Conservation (phyloP, 2,113 vertebrate species). For the Fulica atra region DNA sequence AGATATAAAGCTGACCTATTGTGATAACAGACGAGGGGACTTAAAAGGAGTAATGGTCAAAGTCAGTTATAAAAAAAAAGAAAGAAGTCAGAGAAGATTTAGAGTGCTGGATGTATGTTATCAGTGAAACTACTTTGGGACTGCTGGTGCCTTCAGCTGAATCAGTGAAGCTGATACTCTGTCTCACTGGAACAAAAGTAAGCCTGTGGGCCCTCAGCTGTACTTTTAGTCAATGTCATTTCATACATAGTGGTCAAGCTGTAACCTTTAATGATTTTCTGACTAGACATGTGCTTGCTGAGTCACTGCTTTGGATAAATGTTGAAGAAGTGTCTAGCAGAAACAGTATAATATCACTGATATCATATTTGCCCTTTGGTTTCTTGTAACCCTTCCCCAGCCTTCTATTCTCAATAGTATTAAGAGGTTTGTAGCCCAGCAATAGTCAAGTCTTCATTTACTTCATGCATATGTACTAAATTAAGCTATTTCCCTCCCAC, state of each 20-base stretch:
- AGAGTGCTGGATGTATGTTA: neutral
- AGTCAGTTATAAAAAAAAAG: neutral
- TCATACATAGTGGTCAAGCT: neutral
- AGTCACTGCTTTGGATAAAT: neutral
- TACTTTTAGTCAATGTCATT: neutral
- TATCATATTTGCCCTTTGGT: neutral
- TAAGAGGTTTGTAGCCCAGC: neutral
- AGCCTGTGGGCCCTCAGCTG: neutral
- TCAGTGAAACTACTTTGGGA: neutral
- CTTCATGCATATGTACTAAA: slow-evolving; percentile 63
- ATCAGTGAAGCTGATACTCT: neutral
- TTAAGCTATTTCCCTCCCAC: slow-evolving; percentile 60
- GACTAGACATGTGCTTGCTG: neutral
- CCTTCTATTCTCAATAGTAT: neutral
- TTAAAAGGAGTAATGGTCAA: neutral
- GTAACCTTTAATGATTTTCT: slow-evolving; percentile 20
- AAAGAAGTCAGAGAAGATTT: neutral
- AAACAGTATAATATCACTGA: neutral
- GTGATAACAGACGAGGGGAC: neutral
- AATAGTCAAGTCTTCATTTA: slow-evolving; percentile 46
- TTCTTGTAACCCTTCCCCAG: neutral
- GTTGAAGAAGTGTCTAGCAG: neutral
- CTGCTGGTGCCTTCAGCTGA: neutral
- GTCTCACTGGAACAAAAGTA: neutral
- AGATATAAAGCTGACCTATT: neutral